Evolutionary conservation across 2,113 vertebrate species (phyloP).

Genomic region (Ophthalmolycus amberensis): DNA sequence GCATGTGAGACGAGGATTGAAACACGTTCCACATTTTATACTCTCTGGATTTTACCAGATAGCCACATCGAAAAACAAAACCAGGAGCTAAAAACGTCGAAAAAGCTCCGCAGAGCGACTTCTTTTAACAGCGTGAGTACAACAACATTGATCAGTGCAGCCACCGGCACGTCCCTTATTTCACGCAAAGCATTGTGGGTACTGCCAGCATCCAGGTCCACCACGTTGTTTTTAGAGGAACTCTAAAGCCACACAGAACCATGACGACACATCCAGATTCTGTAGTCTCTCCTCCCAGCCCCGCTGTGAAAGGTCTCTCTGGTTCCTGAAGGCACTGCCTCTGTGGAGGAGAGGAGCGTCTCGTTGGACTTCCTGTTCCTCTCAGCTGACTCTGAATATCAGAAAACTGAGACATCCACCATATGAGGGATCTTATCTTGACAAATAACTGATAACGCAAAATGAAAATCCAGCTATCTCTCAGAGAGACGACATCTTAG

Average conservation of each 20-base stretch:
- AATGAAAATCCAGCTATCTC: conserved; percentile 1
- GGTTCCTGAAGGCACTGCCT: not conserved
- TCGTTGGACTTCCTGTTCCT: not conserved
- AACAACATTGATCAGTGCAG: not conserved
- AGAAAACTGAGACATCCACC: not conserved
- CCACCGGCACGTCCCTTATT: not conserved
- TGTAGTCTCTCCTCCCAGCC: not conserved
- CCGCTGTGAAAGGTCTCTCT: conserved; percentile 30
- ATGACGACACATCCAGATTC: not conserved
- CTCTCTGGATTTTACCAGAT: too few relatives aligned
- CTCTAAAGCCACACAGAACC: not conserved
- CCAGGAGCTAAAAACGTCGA: too few relatives aligned
- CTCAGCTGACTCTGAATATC: not conserved
- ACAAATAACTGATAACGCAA: not conserved
- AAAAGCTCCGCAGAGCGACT: too few relatives aligned
- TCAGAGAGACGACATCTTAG: not conserved
- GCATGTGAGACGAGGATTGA: too few relatives aligned
- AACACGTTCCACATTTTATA: too few relatives aligned
- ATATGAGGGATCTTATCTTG: not conserved
- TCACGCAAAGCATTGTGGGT: conserved; percentile 10
- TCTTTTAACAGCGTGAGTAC: not conserved
- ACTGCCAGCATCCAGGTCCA: conserved; percentile 6
- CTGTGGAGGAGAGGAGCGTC: too few relatives aligned
- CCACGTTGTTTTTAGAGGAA: not conserved
- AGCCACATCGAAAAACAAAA: too few relatives aligned